A percentile compares a stretch with the other conserved stretches of the same genome.
Conservation (phyloP, 2,797 vertebrate genomes). For the Serranus cabrilla region DNA sequence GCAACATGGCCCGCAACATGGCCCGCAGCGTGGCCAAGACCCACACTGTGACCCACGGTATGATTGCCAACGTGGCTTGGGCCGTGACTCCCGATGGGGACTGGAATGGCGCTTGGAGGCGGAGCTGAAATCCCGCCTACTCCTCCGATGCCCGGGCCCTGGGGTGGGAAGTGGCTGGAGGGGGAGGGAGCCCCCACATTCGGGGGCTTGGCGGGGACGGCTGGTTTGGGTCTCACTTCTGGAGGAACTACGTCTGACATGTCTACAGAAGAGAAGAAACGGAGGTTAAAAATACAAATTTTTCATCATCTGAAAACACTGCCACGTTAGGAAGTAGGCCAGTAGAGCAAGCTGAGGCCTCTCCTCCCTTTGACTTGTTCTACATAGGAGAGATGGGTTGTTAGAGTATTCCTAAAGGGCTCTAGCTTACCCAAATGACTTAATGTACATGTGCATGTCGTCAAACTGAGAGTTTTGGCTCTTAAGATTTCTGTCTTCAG, state of each 20-base stretch:
- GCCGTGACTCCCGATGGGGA: slow-evolving; percentile 74
- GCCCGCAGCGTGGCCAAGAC: slow-evolving; percentile 24
- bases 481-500: not conserved
- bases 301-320: not conserved
- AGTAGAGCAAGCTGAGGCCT: slow-evolving; percentile 36
- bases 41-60: slow-evolving; percentile 4
- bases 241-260: slow-evolving; percentile 97
- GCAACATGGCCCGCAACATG: slow-evolving; percentile 43
- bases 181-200: slow-evolving; percentile 82
- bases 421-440: not conserved
- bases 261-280: slow-evolving; percentile 75
- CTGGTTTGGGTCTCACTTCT: slow-evolving; percentile 94
- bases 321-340: slow-evolving; percentile 56
- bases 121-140: slow-evolving; percentile 34
- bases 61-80: slow-evolving; percentile 34
- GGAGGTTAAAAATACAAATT: slow-evolving; percentile 15
- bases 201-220: slow-evolving; percentile 93
- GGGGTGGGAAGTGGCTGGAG: slow-evolving; percentile 79
- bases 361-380: slow-evolving; percentile 18
- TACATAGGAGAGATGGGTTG: slow-evolving; percentile 23
- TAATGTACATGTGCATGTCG: not conserved
- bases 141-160: slow-evolving; percentile 67
- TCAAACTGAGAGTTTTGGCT: not conserved
- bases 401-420: not conserved
- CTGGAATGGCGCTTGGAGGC: slow-evolving; percentile 74